Evolutionary conservation across 2,888 invertebrate species (phyloP).

Genomic region (Ectropis crepuscularia): DNA sequence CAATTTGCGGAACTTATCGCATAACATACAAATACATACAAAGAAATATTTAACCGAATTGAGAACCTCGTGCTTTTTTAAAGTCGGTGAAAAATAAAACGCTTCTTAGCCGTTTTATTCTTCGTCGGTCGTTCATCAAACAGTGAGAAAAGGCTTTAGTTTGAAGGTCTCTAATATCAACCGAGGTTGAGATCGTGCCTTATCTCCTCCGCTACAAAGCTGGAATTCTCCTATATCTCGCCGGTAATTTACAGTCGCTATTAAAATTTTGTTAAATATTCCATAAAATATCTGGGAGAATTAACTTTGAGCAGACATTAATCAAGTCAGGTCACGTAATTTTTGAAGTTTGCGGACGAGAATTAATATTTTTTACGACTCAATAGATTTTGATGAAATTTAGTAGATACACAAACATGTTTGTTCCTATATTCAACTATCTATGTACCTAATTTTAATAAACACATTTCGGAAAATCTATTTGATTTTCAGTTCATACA

Average conservation of each 20-base stretch:
- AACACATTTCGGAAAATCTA: no score
- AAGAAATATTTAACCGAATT: no score
- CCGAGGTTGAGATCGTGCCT: constrained; percentile 51
- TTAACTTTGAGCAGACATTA: constrained; percentile 16
- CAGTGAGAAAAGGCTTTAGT: constrained; percentile 38
- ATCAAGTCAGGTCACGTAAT: constrained; percentile 16
- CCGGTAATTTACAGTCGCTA: constrained; percentile 45
- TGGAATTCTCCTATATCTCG: constrained; percentile 51
- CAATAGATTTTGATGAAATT: background rate
- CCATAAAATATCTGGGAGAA: constrained; percentile 29
- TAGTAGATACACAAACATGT: no score
- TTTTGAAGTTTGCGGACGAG: constrained; percentile 6
- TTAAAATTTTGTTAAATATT: constrained; percentile 36
- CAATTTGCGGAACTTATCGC: no score
- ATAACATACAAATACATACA: no score
- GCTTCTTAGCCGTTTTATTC: background rate
- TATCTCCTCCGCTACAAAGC: constrained; percentile 55
- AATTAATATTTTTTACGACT: constrained; percentile 3
- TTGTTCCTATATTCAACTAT: no score
- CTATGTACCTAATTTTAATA: no score
- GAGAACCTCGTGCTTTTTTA: no score
- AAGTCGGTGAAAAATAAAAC: no score
- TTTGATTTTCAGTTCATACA: no score
- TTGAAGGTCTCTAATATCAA: constrained; percentile 54
- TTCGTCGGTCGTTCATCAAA: background rate